Evolutionary conservation across 2,797 vertebrate species (phyloP).

Genomic region (Lateolabrax maculatus): DNA sequence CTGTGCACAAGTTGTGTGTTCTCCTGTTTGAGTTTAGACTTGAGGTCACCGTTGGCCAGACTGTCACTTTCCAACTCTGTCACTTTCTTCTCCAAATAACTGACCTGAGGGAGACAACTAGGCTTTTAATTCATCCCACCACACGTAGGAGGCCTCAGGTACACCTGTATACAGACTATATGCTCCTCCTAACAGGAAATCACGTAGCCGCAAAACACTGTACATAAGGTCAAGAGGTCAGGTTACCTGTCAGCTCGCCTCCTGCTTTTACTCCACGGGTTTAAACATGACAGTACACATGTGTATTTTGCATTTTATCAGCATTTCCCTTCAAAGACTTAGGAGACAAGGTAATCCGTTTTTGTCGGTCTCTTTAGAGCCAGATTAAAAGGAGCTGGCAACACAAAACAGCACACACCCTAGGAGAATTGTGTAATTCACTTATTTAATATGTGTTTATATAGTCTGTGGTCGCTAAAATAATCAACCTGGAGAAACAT

Average conservation of each 20-base stretch:
- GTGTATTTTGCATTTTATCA: background rate
- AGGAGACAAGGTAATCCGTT: background rate
- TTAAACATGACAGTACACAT: background rate
- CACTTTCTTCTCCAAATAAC: constrained; percentile 95
- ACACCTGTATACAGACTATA: background rate
- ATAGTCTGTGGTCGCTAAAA: background rate
- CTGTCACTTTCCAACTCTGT: constrained; percentile 94
- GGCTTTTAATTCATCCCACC: background rate
- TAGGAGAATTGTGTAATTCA: background rate
- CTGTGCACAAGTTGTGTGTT: constrained; percentile 97
- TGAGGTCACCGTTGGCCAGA: constrained; percentile 92
- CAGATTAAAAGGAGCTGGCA: background rate
- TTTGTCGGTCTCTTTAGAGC: background rate
- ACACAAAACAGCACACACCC: background rate
- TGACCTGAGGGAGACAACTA: constrained; percentile 83
- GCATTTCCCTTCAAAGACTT: background rate
- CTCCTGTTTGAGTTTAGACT: constrained; percentile 95
- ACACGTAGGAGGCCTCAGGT: background rate
- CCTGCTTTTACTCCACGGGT: background rate
- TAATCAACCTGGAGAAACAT: background rate
- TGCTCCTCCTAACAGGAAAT: background rate
- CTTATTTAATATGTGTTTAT: background rate
- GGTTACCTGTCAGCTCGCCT: background rate
- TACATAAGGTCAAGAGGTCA: background rate
- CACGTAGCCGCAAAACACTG: background rate